A percentile compares a stretch with the other conserved stretches of the same genome.
Evolutionary conservation across 1,140 invertebrate genomes (phyloP).

Genomic region (Pseudomyrmex sp.): DNA sequence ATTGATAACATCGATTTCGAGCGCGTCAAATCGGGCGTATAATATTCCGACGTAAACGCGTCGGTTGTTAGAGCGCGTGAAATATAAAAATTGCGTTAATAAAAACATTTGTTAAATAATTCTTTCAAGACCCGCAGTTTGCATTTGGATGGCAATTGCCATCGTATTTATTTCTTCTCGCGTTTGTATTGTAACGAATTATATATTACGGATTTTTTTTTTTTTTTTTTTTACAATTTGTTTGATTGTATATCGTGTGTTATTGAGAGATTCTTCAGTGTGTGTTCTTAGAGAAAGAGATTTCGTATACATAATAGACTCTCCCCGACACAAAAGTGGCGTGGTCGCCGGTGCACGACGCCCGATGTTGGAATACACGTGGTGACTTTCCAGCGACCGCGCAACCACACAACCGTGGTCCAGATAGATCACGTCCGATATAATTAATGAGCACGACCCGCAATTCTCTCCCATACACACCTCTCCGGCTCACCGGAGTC

Average conservation of each 20-base stretch:
- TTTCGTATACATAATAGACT: too few species aligned
- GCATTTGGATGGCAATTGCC: too few species aligned
- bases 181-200: too few species aligned
- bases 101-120: too few species aligned
- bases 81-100: too few species aligned
- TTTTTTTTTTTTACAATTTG: too few species aligned
- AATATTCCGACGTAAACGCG: background rate
- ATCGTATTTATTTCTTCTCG: too few species aligned
- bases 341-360: slow-evolving; percentile 47
- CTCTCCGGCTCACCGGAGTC: slow-evolving; percentile 67
- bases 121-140: too few species aligned
- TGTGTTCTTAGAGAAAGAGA: too few species aligned
- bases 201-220: too few species aligned
- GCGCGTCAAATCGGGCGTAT: background rate
- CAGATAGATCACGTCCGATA: slow-evolving; percentile 81
- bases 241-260: too few species aligned
- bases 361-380: slow-evolving; percentile 30
- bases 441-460: slow-evolving; percentile 81
- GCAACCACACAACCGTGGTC: slow-evolving; percentile 69
- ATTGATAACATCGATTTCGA: slow-evolving; percentile 18
- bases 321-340: slow-evolving; percentile 11
- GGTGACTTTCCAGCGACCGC: slow-evolving; percentile 64
- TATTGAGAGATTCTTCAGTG: too few species aligned
- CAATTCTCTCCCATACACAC: slow-evolving; percentile 80
- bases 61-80: background rate